phyloP scores from a whole-genome alignment of 2,888 invertebrate genomes.

The Mesorhabditis spiculigera region DNA sequence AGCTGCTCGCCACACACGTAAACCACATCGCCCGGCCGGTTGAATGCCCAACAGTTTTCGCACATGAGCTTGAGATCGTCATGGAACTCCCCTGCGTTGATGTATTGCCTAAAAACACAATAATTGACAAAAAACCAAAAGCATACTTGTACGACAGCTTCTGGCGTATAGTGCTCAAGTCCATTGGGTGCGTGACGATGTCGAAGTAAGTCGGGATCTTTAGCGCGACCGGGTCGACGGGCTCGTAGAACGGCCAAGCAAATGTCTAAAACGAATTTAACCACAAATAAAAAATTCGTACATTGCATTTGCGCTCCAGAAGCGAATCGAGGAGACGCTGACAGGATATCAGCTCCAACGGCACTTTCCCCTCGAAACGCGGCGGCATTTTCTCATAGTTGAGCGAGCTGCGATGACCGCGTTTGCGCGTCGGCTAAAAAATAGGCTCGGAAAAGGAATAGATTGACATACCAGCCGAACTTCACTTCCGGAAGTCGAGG shows the following conservation, averaged over 20 bases:
- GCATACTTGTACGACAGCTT: constrained; percentile 88
- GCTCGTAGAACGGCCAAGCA: constrained; percentile 99
- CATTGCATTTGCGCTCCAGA: constrained; percentile 62
- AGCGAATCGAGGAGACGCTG: constrained; percentile 61
- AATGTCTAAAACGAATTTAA: constrained; percentile 59
- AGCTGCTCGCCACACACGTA: too few relatives aligned
- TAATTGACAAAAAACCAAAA: too few relatives aligned
- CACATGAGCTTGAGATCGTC: constrained; percentile 20
- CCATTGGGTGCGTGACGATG: constrained; percentile 98
- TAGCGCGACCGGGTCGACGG: constrained; percentile 90
- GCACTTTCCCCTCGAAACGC: constrained; percentile 51
- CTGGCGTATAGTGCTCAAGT: constrained; percentile 92
- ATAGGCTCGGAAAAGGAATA: too few relatives aligned
- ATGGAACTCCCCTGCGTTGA: constrained; percentile 87
- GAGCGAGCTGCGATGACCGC: too few relatives aligned
- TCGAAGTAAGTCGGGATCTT: constrained; percentile 93
- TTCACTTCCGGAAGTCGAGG: too few relatives aligned
- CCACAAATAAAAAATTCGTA: constrained; percentile 27
- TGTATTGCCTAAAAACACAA: constrained; percentile 70
- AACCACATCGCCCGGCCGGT: too few relatives aligned
- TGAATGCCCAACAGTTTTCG: too few relatives aligned
- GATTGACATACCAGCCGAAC: too few relatives aligned
- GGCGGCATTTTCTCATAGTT: constrained; percentile 42
- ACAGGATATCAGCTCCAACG: constrained; percentile 55
- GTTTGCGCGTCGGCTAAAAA: too few relatives aligned